These are phyloP conservation scores for Mus spicilegus DNA, from an alignment of 2,113 vertebrate genomes.

Conservation along the genomic window DNA sequence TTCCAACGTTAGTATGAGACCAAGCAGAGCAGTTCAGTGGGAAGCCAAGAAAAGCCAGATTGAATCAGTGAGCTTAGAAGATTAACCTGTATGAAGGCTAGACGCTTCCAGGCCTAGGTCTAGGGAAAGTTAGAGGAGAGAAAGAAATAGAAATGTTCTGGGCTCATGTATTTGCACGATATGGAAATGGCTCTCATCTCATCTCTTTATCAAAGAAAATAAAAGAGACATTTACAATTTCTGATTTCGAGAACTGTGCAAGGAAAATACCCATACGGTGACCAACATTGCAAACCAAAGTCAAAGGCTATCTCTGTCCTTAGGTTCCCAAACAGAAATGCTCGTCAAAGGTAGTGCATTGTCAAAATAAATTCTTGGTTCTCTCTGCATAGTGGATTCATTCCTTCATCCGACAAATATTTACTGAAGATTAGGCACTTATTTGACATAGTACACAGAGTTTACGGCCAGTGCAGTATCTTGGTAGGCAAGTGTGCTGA, in stretches of 20 bases:
- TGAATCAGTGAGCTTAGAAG: too few species aligned
- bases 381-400: not conserved
- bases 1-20: too few species aligned
- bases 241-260: not conserved
- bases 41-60: too few species aligned
- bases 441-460: not conserved
- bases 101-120: too few species aligned
- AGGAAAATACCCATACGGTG: not conserved
- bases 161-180: too few species aligned
- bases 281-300: not conserved
- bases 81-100: too few species aligned
- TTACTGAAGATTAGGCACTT: not conserved
- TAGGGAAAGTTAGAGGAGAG: too few species aligned
- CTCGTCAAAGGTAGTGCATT: not conserved
- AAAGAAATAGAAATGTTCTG: too few species aligned
- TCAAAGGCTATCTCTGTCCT: not conserved
- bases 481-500: not conserved
- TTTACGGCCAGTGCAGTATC: not conserved
- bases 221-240: not conserved
- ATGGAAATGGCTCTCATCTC: too few species aligned
- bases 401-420: conserved; percentile 26
- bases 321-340: not conserved
- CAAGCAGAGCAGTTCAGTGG: too few species aligned
- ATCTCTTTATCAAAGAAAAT: too few species aligned
- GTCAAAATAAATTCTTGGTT: not conserved